phyloP scores from a whole-genome alignment of 37 sponge, comb jelly and placozoan genomes.

The Chondrosia reniformis region DNA sequence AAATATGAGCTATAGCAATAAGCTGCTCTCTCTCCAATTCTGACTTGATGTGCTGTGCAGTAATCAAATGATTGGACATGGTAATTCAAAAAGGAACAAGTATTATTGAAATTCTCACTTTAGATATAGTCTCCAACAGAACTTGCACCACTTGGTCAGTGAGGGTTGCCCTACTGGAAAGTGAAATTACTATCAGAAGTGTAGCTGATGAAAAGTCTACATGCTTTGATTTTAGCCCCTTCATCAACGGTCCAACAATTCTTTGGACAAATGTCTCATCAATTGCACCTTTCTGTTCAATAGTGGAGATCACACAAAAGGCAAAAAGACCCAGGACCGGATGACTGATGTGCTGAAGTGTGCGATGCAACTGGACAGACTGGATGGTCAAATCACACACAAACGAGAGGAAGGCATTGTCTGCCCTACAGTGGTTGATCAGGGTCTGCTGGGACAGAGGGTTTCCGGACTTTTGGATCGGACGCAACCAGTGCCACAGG shows the following conservation, averaged over 20 bases:
- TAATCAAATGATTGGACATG: too few relatives aligned
- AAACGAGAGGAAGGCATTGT: slow-evolving; percentile 59
- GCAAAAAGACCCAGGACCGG: slow-evolving; percentile 35
- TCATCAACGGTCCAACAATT: slow-evolving; percentile 52
- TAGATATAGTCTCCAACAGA: slow-evolving; percentile 51
- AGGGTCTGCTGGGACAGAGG: slow-evolving; percentile 73
- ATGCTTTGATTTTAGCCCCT: slow-evolving; percentile 65
- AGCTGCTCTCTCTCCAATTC: slow-evolving; percentile 39
- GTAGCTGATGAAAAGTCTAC: slow-evolving; percentile 54
- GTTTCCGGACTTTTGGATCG: slow-evolving; percentile 54
- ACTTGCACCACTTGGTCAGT: slow-evolving; percentile 29
- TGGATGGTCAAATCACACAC: slow-evolving; percentile 61
- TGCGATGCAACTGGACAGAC: slow-evolving; percentile 26
- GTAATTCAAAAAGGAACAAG: too few relatives aligned
- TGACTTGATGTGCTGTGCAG: slow-evolving; percentile 26
- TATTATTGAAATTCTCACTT: too few relatives aligned
- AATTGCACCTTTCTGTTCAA: slow-evolving; percentile 30
- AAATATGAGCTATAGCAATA: slow-evolving; percentile 33
- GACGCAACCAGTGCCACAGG: slow-evolving; percentile 84
- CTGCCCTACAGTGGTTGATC: slow-evolving; percentile 66
- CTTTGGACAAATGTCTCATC: slow-evolving; percentile 49
- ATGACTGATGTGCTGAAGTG: background rate
- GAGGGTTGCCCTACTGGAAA: slow-evolving; percentile 39
- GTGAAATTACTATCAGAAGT: slow-evolving; percentile 45
- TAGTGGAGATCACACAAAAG: slow-evolving; percentile 42